These are phyloP conservation scores for Celastrina argiolus DNA, from an alignment of 2,888 invertebrate genomes.

Conservation along the genomic window DNA sequence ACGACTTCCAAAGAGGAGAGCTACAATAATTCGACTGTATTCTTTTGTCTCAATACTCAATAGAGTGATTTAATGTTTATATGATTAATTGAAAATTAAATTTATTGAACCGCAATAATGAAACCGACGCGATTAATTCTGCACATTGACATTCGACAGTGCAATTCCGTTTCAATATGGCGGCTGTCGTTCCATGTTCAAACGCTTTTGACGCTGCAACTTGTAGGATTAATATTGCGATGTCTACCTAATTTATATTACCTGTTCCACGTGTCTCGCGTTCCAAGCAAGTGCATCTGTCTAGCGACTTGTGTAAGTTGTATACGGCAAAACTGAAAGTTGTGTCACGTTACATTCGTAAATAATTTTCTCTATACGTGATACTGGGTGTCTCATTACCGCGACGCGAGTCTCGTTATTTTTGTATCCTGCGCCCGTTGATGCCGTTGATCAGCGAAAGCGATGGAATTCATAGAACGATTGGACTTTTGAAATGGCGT, in stretches of 20 bases:
- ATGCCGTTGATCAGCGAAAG: neutral
- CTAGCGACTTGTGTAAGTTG: neutral
- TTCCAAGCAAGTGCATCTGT: neutral
- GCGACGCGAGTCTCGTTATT: constrained; percentile 48
- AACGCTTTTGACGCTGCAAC: neutral
- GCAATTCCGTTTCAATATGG: neutral
- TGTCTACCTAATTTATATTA: constrained; percentile 1
- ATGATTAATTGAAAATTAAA: neutral
- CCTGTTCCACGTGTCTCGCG: neutral
- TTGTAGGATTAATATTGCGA: neutral
- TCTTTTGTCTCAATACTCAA: too few relatives aligned
- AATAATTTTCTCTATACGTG: constrained; percentile 66
- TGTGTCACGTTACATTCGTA: constrained; percentile 65
- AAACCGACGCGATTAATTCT: neutral
- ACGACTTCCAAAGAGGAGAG: too few relatives aligned
- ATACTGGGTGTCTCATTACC: constrained; percentile 64
- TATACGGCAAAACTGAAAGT: neutral
- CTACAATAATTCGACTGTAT: too few relatives aligned
- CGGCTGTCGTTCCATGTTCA: neutral
- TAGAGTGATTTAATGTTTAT: neutral
- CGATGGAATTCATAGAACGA: neutral
- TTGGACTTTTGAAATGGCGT: neutral
- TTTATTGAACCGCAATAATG: neutral
- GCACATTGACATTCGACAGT: neutral
- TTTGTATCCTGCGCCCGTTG: constrained; percentile 36